phyloP scores from a whole-genome alignment of 2,113 vertebrate genomes.

The Notarius lentiginosus region DNA sequence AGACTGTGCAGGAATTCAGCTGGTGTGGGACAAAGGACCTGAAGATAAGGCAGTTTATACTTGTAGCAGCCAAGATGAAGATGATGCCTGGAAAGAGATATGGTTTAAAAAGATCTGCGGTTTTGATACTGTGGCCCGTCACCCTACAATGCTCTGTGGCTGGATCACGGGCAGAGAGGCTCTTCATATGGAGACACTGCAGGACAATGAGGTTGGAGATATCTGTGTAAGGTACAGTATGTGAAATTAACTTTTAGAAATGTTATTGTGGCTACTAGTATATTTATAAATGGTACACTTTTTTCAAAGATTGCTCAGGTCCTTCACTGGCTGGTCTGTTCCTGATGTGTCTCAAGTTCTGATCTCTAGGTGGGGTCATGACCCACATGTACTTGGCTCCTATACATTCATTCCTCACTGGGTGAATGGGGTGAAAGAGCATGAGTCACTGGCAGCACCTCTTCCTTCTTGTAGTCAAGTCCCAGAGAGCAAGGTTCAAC shows the following conservation, averaged over 20 bases:
- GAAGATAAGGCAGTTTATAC: constrained; percentile 54
- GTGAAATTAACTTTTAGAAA: not conserved
- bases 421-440: constrained; percentile 58
- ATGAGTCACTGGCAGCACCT: constrained; percentile 56
- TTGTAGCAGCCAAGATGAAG: constrained; percentile 6
- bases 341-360: constrained; percentile 57
- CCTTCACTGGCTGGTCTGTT: constrained; percentile 63
- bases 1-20: constrained; percentile 62
- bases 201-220: constrained; percentile 53
- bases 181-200: constrained; percentile 62
- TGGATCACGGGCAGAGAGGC: constrained; percentile 67
- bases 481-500: constrained; percentile 45
- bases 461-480: constrained; percentile 45
- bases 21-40: constrained; percentile 61
- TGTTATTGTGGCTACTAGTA: not conserved
- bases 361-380: constrained; percentile 58
- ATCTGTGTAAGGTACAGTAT: constrained; percentile 58
- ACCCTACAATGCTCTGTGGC: constrained; percentile 62
- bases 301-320: constrained; percentile 57
- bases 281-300: not conserved
- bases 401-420: constrained; percentile 62
- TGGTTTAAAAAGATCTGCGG: constrained; percentile 68
- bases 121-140: constrained; percentile 62
- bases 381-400: constrained; percentile 60
- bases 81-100: constrained; percentile 48